A percentile compares a stretch with the other conserved stretches of the same genome.
Conservation (phyloP, 2,797 vertebrate genomes). For the Falco cherrug region DNA sequence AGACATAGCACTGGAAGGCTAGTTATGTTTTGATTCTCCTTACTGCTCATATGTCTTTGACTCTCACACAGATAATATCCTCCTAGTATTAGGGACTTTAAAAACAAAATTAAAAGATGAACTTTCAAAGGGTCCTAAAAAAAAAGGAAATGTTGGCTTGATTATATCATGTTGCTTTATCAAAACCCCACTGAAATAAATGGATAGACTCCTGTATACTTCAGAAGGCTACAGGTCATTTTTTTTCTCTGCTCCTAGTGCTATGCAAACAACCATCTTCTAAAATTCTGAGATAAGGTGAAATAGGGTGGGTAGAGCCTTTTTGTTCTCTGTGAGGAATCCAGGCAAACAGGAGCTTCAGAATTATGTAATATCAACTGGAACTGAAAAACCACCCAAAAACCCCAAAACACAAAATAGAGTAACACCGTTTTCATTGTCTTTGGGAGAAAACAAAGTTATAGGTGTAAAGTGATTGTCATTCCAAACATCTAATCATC, state of each 20-base stretch:
- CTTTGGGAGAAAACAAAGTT: not conserved
- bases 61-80: not conserved
- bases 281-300: not conserved
- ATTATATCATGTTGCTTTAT: not conserved
- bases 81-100: not conserved
- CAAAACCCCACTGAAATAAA: not conserved
- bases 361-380: not conserved
- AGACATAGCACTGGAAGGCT: not conserved
- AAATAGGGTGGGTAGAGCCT: not conserved
- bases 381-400: rapidly evolving
- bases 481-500: not conserved
- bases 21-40: not conserved
- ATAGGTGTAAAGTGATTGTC: not conserved
- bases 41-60: not conserved
- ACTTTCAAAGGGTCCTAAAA: not conserved
- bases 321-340: not conserved
- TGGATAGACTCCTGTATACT: not conserved
- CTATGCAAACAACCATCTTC: not conserved
- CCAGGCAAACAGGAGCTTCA: not conserved
- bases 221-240: not conserved
- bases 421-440: not conserved
- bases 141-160: not conserved
- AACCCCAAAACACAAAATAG: not conserved
- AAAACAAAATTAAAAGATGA: constrained; percentile 1
- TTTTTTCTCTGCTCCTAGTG: not conserved